Evolutionary conservation across 2,888 invertebrate genomes (phyloP).

Genomic region (Morpho deidamia): DNA sequence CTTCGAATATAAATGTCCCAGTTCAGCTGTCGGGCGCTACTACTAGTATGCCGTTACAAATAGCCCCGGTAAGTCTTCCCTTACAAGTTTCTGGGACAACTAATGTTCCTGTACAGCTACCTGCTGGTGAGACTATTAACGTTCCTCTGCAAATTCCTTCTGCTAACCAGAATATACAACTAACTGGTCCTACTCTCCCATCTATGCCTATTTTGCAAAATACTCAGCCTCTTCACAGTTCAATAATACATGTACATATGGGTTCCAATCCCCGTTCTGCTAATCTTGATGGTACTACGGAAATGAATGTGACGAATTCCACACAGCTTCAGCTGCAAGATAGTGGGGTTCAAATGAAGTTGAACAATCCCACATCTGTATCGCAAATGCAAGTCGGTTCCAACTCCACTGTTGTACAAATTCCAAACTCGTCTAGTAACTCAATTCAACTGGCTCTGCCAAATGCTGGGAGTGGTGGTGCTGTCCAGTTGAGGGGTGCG

Average conservation of each 20-base stretch:
- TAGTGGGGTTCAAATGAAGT: slow-evolving; percentile 55
- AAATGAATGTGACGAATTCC: slow-evolving; percentile 53
- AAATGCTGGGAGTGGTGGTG: slow-evolving; percentile 34
- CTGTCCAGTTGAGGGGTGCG: slow-evolving; percentile 50
- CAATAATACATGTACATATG: slow-evolving; percentile 71
- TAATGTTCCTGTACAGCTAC: slow-evolving; percentile 62
- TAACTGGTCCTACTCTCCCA: slow-evolving; percentile 50
- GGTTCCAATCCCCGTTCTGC: slow-evolving; percentile 51
- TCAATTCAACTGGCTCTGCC: slow-evolving; percentile 55
- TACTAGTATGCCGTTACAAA: slow-evolving; percentile 58
- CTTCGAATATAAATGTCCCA: slow-evolving; percentile 67
- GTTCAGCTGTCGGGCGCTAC: slow-evolving; percentile 62
- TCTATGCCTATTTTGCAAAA: slow-evolving; percentile 67
- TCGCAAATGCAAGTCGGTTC: slow-evolving; percentile 63
- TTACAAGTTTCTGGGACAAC: slow-evolving; percentile 62
- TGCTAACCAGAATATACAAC: slow-evolving; percentile 56
- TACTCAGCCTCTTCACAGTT: slow-evolving; percentile 57
- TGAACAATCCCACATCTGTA: slow-evolving; percentile 47
- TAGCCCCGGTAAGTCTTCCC: slow-evolving; percentile 65
- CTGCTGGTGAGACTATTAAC: slow-evolving; percentile 67
- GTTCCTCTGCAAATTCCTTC: slow-evolving; percentile 63
- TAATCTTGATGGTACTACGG: slow-evolving; percentile 54
- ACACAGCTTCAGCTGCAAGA: slow-evolving; percentile 56
- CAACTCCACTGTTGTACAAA: slow-evolving; percentile 55
- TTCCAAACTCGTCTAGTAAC: slow-evolving; percentile 57